Conservation (phyloP, 2,113 vertebrate species). For the Pangasianodon hypophthalmus region DNA sequence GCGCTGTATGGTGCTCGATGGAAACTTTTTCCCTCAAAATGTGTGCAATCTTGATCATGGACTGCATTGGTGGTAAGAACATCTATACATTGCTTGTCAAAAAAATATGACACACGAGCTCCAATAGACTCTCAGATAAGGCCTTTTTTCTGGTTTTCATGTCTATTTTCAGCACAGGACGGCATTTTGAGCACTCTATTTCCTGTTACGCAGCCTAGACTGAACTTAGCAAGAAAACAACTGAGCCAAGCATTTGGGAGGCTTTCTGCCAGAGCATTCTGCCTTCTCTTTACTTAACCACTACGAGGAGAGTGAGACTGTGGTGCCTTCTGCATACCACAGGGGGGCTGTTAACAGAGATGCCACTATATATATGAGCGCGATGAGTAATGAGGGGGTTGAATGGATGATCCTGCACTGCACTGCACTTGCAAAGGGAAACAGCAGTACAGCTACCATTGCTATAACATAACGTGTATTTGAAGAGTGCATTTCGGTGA, state of each 20-base stretch:
- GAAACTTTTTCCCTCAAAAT: background rate
- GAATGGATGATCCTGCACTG: background rate
- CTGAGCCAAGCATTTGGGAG: conserved; percentile 39
- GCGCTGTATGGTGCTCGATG: background rate
- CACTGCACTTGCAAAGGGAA: background rate
- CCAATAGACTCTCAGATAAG: background rate
- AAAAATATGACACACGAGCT: background rate
- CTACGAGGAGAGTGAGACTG: conserved; percentile 29
- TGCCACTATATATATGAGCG: background rate
- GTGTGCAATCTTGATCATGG: background rate
- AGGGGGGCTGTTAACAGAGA: background rate
- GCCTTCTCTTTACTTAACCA: conserved; percentile 35
- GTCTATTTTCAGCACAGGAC: conserved; percentile 48
- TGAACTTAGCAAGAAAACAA: conserved; percentile 54
- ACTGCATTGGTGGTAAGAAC: background rate
- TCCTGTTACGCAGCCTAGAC: conserved; percentile 55
- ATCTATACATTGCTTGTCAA: background rate
- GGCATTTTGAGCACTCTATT: conserved; percentile 48
- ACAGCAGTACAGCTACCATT: background rate
- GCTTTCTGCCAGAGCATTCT: conserved; percentile 46
- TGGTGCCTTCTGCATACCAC: conserved; percentile 1
- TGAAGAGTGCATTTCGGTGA: background rate
- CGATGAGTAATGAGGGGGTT: background rate
- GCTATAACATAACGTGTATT: background rate
- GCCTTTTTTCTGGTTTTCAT: conserved; percentile 1